Base-by-base conservation (phyloP, 2,888 invertebrate species). In the Spatulosminthurus flaviceps region DNA sequence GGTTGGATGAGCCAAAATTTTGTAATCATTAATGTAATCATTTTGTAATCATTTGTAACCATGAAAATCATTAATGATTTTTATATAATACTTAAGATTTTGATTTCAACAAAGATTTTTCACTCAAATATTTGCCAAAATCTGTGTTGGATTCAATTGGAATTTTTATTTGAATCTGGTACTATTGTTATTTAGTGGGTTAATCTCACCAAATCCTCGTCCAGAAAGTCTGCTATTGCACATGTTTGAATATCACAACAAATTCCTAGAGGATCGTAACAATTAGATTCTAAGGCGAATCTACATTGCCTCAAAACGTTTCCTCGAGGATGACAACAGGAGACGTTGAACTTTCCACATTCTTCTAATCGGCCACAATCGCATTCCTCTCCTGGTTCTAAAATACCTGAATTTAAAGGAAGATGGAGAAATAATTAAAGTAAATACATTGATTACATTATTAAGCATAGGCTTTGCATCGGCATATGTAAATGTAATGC, bases 201-300 rank as follows among this genome's bases (percentile, higher is more conserved):
- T 34, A 9, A 34, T 34, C 24, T 28, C 21, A 73, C 73, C n/a
- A 73, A 22, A 28, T 61, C 73, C 24, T 73, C 29, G 9, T 60
- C n/a, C 1, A 61, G 7, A 4, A 60, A 19, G 21, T 73, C 61
- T 1, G 19, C 2, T 11, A 28, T 21, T 28, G 11, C 1, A n/a
- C 73, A 73, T 16, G 73, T 60, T 1, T 1, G 2, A 19, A 21
- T 42, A 16, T 73, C 29, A 28, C 73, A 73, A 16, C 73, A 73
- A 61, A 73, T 73, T 29, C 73, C 73, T 13, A 43, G n/a, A 1
- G 73, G 73, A 28, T 73, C 73, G n/a, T 43, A 60, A 21, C 73
- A 73, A 0, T 21, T 1, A 2, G 73, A 73, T 0, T 21, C 29
- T 7, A 19, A 2, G 0, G 73, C 60, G 7, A 73, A 60, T 61